A percentile compares a stretch with the other conserved stretches of the same genome.
phyloP scores from a whole-genome alignment of 2,113 vertebrate species.

The Ailuropoda melanoleuca region DNA sequence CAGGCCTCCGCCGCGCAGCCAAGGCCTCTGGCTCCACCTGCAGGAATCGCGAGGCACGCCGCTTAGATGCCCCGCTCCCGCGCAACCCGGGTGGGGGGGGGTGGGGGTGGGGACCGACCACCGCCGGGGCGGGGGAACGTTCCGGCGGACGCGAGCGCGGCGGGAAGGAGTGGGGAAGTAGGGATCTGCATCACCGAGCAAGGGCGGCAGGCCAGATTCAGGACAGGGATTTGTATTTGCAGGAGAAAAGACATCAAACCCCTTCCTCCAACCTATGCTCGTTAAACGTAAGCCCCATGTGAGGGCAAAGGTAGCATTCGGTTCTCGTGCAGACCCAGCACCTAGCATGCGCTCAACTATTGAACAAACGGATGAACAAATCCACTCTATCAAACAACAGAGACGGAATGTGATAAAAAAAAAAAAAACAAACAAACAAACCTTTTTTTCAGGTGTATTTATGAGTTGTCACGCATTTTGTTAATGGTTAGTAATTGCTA shows the following conservation, averaged over 20 bases:
- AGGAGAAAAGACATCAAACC: background rate
- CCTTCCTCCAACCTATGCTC: background rate
- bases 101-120: background rate
- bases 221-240: background rate
- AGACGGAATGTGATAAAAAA: background rate
- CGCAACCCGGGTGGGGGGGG: background rate
- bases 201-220: background rate
- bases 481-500: background rate
- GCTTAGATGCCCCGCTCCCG: fast-evolving
- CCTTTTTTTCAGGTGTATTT: background rate
- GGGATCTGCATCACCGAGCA: background rate
- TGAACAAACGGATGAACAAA: background rate
- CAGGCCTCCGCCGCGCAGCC: slow-evolving; percentile 53
- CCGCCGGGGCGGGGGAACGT: fast-evolving
- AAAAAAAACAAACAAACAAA: no score
- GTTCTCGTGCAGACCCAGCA: background rate
- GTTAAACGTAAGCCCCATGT: background rate
- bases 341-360: no score
- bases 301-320: background rate
- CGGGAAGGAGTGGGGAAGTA: background rate
- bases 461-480: background rate
- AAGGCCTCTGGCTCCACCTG: slow-evolving; percentile 84
- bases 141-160: background rate
- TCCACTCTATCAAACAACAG: background rate
- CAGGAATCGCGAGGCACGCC: slow-evolving; percentile 76